Evolutionary conservation across 2,888 invertebrate species (phyloP).

Genomic region (Cordilura impudica): DNA sequence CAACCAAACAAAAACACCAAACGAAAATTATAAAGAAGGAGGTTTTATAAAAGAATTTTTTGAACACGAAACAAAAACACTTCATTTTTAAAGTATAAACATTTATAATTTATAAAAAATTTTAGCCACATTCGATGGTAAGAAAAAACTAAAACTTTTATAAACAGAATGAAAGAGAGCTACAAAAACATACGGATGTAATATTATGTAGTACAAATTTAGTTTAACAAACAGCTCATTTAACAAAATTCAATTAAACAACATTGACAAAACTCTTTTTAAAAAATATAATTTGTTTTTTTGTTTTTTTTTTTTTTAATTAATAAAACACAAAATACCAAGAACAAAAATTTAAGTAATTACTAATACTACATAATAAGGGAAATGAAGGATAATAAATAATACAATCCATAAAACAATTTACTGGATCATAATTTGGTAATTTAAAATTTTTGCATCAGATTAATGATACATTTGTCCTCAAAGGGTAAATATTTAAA

Average conservation of each 20-base stretch:
- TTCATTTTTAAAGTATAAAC: neutral
- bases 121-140: conserved; percentile 53
- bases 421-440: too few relatives aligned
- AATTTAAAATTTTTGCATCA: too few relatives aligned
- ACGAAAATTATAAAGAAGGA: neutral
- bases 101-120: neutral
- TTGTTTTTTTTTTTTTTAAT: neutral
- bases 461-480: too few relatives aligned
- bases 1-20: conserved; percentile 3
- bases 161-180: conserved; percentile 1
- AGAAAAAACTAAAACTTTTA: conserved; percentile 28
- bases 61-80: neutral
- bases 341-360: conserved; percentile 8
- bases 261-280: conserved; percentile 57
- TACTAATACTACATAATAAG: conserved; percentile 41
- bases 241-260: conserved; percentile 51
- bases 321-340: neutral
- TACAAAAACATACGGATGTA: conserved; percentile 14
- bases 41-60: neutral
- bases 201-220: conserved; percentile 48
- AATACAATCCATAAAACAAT: conserved; percentile 20
- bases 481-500: too few relatives aligned
- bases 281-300: conserved; percentile 30
- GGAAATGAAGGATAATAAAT: conserved; percentile 25
- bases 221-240: conserved; percentile 57